phyloP scores from a whole-genome alignment of 2,113 vertebrate species.

The Callipepla californica region DNA sequence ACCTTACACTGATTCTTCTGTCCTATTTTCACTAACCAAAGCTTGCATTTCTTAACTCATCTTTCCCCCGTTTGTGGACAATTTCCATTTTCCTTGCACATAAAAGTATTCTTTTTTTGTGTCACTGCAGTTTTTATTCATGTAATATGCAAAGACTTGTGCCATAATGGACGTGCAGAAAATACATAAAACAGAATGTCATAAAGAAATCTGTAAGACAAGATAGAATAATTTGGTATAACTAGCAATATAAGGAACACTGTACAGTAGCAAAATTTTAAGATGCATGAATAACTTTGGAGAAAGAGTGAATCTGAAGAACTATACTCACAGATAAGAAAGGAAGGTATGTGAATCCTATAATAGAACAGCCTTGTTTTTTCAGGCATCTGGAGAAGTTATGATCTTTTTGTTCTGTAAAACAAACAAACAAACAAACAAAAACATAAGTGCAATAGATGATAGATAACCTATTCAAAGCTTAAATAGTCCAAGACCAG shows the following conservation, averaged over 20 bases:
- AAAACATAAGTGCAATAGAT: neutral
- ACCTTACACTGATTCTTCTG: neutral
- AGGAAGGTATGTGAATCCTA: neutral
- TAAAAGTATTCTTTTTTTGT: neutral
- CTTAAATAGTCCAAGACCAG: neutral
- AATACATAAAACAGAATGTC: neutral
- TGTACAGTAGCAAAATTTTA: neutral
- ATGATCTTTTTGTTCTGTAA: neutral
- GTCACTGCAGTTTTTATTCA: neutral
- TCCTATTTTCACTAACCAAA: neutral
- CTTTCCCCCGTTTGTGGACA: neutral
- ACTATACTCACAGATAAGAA: neutral
- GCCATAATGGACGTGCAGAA: neutral
- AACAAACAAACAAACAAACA: neutral
- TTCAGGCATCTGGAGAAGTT: neutral
- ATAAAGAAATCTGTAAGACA: neutral
- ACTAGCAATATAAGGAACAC: neutral
- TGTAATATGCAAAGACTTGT: neutral
- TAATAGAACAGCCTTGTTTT: neutral
- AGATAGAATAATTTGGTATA: neutral
- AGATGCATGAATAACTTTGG: neutral
- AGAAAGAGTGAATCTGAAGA: neutral
- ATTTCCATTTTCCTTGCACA: neutral
- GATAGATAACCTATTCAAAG: neutral
- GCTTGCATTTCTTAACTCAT: fast-evolving